Conservation (phyloP, 2,888 invertebrate species). For the Metalampra italica region DNA sequence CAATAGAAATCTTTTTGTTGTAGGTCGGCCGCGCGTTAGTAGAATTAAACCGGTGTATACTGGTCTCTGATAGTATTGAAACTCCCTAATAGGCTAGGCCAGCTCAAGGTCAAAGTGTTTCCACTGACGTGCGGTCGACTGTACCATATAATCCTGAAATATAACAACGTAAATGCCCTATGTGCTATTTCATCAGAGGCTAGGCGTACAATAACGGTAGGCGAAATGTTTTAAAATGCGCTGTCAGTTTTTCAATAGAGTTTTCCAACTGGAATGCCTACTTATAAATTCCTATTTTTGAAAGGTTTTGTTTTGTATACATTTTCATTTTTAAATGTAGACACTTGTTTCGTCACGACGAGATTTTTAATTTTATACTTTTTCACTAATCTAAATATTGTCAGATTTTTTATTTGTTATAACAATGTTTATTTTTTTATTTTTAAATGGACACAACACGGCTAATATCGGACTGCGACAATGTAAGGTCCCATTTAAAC, state of each 20-base stretch:
- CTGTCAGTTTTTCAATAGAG: conserved; percentile 40
- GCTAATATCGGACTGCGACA: conserved; percentile 28
- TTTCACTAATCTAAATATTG: conserved; percentile 13
- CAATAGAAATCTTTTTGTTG: conserved; percentile 18
- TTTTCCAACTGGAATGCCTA: not conserved
- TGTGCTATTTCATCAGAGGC: conserved; percentile 60
- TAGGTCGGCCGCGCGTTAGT: too few species aligned
- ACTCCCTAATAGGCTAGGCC: too few species aligned
- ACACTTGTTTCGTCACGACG: too few species aligned
- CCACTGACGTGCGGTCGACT: too few species aligned
- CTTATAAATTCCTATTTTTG: not conserved
- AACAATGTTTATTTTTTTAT: conserved; percentile 20
- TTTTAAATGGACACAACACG: conserved; percentile 62
- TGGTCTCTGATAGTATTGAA: too few species aligned
- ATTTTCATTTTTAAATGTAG: too few species aligned
- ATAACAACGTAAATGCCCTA: conserved; percentile 63
- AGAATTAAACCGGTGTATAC: too few species aligned
- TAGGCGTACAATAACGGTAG: conserved; percentile 55
- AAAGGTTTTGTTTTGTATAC: not conserved
- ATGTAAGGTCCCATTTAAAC: conserved; percentile 41
- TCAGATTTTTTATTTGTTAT: not conserved
- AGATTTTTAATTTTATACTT: not conserved
- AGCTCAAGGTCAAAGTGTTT: too few species aligned
- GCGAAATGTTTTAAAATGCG: conserved; percentile 46
- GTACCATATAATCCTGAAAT: conserved; percentile 13